Base-by-base conservation (phyloP, 2,797 vertebrate genomes). In the Tragopan temminckii region DNA sequence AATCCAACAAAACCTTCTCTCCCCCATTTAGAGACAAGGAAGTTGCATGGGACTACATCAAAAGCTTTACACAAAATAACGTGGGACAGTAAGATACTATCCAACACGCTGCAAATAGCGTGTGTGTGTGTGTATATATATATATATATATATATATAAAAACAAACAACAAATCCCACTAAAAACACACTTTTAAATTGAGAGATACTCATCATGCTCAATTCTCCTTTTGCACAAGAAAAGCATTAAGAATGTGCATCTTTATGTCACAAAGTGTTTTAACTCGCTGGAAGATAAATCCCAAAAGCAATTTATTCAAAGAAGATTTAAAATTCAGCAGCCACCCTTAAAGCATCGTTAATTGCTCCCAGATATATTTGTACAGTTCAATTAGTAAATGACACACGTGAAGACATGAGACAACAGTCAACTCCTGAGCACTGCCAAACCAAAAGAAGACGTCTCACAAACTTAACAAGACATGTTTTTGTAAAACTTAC, bases 371-470 rank as follows among this genome's bases (percentile, higher is more conserved):
- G 69, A 68, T 59, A 82, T 79, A 52, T 94, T 95, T 85, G 95
- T 86, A 94, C 93, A 83, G 70, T 80, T 92, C 69, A 88, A 85
- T 89, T 95, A 96, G 96, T 48, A 78, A 91, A 81, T 46, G 72
- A 84, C 64, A 94, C 59, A 88, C 31, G 48, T 18, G 45, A 96
- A 94, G 69, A 79, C 77, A 89, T 68, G 85, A 84, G 45, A 90
- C 63, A 89, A 67, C 52, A 61, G 71, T 43, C 57, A 93, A 35
- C 75, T 89, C 94, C 82, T 84, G 36, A 58, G 50, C 23, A 81
- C 78, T 90, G 79, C 83, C 92, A 88, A 75, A 62, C 45, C 59
- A 94, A 88, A 45, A 45, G 70, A 94, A 45, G 93, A 85, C 62
- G 94, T 55, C 24, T 57, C 9, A 4, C 80, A 38, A 90, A 86